Evolutionary conservation across 2,113 vertebrate genomes (phyloP).

Genomic region (Cettia cetti): DNA sequence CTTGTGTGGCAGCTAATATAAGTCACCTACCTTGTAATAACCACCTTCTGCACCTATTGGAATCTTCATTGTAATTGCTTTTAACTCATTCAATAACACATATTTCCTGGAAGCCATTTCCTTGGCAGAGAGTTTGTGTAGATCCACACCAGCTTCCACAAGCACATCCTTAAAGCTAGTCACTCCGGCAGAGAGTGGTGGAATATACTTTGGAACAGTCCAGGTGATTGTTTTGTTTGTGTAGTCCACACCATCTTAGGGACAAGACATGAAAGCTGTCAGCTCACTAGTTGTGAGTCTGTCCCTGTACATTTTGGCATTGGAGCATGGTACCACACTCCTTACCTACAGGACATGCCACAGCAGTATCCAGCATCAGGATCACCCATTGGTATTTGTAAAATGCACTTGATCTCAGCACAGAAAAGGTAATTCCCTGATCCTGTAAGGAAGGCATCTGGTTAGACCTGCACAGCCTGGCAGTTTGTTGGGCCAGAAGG

Average conservation of each 20-base stretch:
- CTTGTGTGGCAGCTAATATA: not conserved
- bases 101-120: conserved; percentile 69
- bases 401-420: conserved; percentile 74
- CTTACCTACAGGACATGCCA: conserved; percentile 72
- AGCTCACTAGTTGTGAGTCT: not conserved
- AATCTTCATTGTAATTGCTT: conserved; percentile 63
- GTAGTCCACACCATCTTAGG: conserved; percentile 72
- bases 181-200: conserved; percentile 58
- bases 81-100: conserved; percentile 39
- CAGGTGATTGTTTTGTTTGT: conserved; percentile 69
- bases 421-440: conserved; percentile 73
- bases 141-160: conserved; percentile 74
- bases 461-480: not conserved
- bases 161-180: conserved; percentile 45
- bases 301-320: not conserved
- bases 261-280: not conserved
- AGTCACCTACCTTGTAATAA: conserved; percentile 75
- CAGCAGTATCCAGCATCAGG: conserved; percentile 66
- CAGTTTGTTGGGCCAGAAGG: not conserved
- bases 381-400: conserved; percentile 71
- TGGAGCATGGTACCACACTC: not conserved
- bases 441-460: conserved; percentile 55
- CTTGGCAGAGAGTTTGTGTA: conserved; percentile 55
- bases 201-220: conserved; percentile 74
- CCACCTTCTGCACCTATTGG: conserved; percentile 80